Base-by-base conservation (phyloP, 2,888 invertebrate genomes). In the Exocentrus adspersus region DNA sequence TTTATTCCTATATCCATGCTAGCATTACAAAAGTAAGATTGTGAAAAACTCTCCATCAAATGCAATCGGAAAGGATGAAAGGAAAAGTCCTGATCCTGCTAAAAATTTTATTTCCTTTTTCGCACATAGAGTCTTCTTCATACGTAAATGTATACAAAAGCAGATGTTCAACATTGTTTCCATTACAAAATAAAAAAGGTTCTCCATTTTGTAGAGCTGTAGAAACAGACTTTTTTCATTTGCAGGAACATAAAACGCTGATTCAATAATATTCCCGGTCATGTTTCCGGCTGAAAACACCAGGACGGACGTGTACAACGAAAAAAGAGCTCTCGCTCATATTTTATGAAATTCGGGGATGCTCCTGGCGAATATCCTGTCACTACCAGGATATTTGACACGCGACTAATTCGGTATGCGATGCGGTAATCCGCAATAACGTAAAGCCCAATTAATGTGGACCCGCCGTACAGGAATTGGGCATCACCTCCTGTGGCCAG, bases 371-470 rank as follows among this genome's bases (percentile, higher is more conserved):
- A n/a, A 10, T 51, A 37, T 51, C 37, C 16, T 37, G 51, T 51
- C 51, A 51, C 51, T 37, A 37, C 51, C 32, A 37, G 51, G n/a
- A 51, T 51, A 51, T 51, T 51, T 51, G 51, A 51, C 51, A 51
- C 32, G 51, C 30, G 32, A 19, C 17, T 51, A 37, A 37, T 19
- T 19, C 19, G 51, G n/a, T 37, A 37, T 32, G 32, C 51, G 32
- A 37, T 51, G 51, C 37, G 51, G 51, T 51, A 51, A 51, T 51
- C 51, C 51, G 51, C 51, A 51, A 51, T 51, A 51, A 37, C 51
- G 48, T 37, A 32, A n/a, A 37, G 32, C 37, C 19, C 51, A 37
- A 51, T 51, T 51, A 51, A 30, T 17, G 32, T 24, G 17, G 20
- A 51, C 17, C 51, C 51, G 19, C 24, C 24, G 20, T 37, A 12